Conservation (phyloP, 1,140 invertebrate species). For the Penaeus indicus region DNA sequence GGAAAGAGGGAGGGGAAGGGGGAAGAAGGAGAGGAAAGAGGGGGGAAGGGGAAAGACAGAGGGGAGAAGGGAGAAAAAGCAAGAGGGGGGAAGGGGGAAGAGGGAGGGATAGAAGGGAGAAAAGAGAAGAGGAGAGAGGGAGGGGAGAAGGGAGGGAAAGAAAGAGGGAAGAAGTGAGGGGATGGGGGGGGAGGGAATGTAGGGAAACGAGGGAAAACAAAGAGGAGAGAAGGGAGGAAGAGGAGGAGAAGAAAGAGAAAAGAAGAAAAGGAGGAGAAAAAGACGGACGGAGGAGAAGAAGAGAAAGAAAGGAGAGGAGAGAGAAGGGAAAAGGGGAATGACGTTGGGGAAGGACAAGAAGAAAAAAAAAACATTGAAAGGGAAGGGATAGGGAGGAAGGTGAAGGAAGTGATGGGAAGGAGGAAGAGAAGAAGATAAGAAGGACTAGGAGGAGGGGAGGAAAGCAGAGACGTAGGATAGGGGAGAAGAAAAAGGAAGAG, state of each 20-base stretch:
- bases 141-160: background rate
- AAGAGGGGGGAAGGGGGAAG: background rate
- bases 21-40: background rate
- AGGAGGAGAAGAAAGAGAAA: background rate
- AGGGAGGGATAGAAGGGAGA: background rate
- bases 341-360: constrained; percentile 3
- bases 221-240: too few relatives aligned
- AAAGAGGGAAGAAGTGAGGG: background rate
- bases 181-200: too few relatives aligned
- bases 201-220: background rate
- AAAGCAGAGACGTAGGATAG: background rate
- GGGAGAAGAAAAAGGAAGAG: background rate
- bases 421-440: background rate
- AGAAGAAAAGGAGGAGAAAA: background rate
- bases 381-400: background rate
- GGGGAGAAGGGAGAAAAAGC: background rate
- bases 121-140: background rate
- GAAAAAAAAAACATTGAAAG: background rate
- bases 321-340: constrained; percentile 13
- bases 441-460: background rate
- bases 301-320: background rate
- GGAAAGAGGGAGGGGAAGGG: background rate
- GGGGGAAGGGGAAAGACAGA: background rate
- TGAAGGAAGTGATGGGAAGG: background rate
- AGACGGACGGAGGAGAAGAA: background rate